Base-by-base conservation (phyloP, 2,113 vertebrate species). In the Pogona vitticeps region DNA sequence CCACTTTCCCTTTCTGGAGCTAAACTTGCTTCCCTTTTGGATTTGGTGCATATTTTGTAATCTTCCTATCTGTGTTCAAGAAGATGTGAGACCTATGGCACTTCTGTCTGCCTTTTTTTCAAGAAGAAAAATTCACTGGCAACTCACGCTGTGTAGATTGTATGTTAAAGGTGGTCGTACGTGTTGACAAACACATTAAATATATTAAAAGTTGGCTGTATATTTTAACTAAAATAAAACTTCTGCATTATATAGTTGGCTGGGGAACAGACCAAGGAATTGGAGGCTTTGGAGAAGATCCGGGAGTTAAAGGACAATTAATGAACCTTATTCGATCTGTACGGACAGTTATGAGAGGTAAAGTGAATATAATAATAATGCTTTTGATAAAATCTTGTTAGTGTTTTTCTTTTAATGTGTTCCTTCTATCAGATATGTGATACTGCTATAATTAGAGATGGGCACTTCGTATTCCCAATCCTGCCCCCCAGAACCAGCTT, bases 211-310 rank as follows among this genome's bases (percentile, higher is more conserved):
- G 46, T 15, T 73, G 42, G 1, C 15, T 3, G 20, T 0, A 0
- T 31, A 21, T 86, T 90, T 81, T 85, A 83, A 83, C 36, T 10
- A 61, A 90, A 75, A 93, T 3, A 4, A 40, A 78, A 86, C 65
- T 88, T 88, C 87, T 85, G 3, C 83, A 88, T 91, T 91, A 72
- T 91, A 3, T 95, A 99, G 98, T 99, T 91, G 98, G 98, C 85
- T 99, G 98, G 97, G 98, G 98, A 86, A 97, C 97, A 0, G 98
- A 99, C 9, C 98, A 99, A 89, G 97, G 98, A 72, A 97, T 98
- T 78, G 98, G 98, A 83, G 99, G 98, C 84, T 99, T 99, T 83
- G 98, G 98, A 92, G 98, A 99, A 87, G 98, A 99, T 88, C 98
- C 98, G 61, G 98, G 98, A 94, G 95, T 99, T 95, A 99, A 99